Evolutionary conservation across 2,113 vertebrate genomes (phyloP), one percentile per base, ranked within the genome.

Genomic region (Lagopus muta): DNA sequence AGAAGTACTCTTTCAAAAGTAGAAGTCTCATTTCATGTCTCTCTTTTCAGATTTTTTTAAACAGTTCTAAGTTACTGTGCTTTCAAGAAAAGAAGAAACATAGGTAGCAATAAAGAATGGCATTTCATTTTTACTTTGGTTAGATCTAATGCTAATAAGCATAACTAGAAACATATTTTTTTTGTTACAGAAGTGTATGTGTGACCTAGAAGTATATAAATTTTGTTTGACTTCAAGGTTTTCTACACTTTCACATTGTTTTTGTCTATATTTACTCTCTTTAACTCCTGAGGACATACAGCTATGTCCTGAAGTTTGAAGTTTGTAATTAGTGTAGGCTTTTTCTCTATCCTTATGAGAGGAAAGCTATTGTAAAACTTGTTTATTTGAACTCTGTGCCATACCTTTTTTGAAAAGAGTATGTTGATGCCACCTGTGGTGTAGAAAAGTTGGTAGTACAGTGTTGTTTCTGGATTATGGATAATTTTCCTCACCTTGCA

Each of bases 51-150:
- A 36, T 58, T 75, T 89, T 92, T 96, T 87, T 1, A 77, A 81
- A 43, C 8, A 65, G 82, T 94, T 88, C 54, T 86, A 67, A 76
- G 60, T 92, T 89, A 57, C 36, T 82, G 18, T 87, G 10, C 38
- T 94, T 55, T 82, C 50, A 80, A 90, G 67, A 58, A 90, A 60
- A 57, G 57, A 75, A 71, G 8, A 13, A 48, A 86, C 64, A 84
- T 62, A 20, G 65, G 88, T 77, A 92, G 27, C 50, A 86, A 43
- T 82, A 58, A 84, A 94, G 30, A 94, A 92, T 61, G 38, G 27
- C 36, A 74, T 86, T 85, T 95, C 20, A 24, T 86, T 93, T 91
- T 91, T 89, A 13, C 24, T 65, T 70, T 71, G 67, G 24, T 74
- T 90, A 75, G 55, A 83, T 54, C 22, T 83, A 90, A 77, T 62